Evolutionary conservation across 2,888 invertebrate species (phyloP).

Genomic region (Cryptosula pallasiana): DNA sequence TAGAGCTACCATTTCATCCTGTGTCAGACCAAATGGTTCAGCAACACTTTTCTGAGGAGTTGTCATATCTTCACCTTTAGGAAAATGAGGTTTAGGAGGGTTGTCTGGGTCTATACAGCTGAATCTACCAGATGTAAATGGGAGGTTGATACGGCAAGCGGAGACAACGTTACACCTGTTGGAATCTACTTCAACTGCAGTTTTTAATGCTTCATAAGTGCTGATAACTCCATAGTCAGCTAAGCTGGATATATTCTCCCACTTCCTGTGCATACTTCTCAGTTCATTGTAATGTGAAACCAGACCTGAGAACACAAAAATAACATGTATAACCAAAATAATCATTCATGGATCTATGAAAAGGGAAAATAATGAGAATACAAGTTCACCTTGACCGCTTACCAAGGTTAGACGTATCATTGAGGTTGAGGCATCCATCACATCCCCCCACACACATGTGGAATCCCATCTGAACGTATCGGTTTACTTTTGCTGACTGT

Average conservation of each 20-base stretch:
- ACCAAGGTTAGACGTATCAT: conserved; percentile 9
- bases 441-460: conserved; percentile 16
- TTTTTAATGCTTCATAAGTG: not conserved
- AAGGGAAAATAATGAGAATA: too few species aligned
- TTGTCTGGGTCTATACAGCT: not conserved
- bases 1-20: not conserved
- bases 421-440: conserved; percentile 20
- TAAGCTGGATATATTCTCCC: not conserved
- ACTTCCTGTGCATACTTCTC: conserved; percentile 1
- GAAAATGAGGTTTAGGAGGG: not conserved
- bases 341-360: too few species aligned
- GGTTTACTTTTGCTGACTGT: not conserved
- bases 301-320: not conserved
- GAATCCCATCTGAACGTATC: conserved; percentile 18
- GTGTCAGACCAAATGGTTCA: not conserved
- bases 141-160: not conserved
- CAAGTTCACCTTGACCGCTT: too few species aligned
- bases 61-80: conserved; percentile 1
- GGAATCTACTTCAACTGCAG: not conserved
- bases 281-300: conserved; percentile 6
- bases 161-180: not conserved
- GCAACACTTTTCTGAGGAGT: not conserved
- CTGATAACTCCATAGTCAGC: conserved; percentile 23
- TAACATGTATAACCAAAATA: too few species aligned
- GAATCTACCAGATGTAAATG: conserved; percentile 10